Evolutionary conservation across 64 coral and sea anemone species (phyloP).

Genomic region (Pocillopora verrucosa): DNA sequence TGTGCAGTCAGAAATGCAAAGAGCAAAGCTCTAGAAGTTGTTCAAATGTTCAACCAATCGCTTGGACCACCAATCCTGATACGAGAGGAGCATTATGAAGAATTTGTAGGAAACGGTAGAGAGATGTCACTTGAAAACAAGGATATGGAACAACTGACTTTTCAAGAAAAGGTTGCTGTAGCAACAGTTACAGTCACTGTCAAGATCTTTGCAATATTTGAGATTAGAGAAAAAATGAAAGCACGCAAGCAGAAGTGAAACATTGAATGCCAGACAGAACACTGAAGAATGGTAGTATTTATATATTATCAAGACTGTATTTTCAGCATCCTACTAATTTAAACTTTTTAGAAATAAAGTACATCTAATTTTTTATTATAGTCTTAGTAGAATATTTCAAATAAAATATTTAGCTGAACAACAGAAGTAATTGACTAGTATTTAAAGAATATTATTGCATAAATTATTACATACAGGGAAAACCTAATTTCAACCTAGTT

Average conservation of each 20-base stretch:
- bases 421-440: neutral
- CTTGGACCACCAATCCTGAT: constrained; percentile 84
- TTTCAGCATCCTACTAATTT: too few species aligned
- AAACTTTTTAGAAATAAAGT: too few species aligned
- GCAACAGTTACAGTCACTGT: constrained; percentile 84
- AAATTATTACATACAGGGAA: too few species aligned
- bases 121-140: neutral
- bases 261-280: neutral
- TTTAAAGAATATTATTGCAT: neutral
- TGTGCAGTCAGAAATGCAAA: constrained; percentile 91
- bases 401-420: too few species aligned
- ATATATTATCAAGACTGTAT: too few species aligned
- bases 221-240: constrained; percentile 73
- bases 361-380: too few species aligned
- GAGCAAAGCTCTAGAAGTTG: constrained; percentile 90
- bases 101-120: constrained; percentile 44
- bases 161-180: constrained; percentile 67
- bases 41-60: constrained; percentile 87
- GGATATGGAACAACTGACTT: constrained; percentile 52
- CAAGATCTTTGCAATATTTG: constrained; percentile 92
- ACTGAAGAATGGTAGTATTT: too few species aligned
- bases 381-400: too few species aligned
- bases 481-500: too few species aligned
- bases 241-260: constrained; percentile 65
- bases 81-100: constrained; percentile 80